A percentile compares a stretch with the other conserved stretches of the same genome.
These are phyloP conservation scores for Hesperia comma DNA, from an alignment of 2,888 invertebrate genomes.

Conservation along the genomic window DNA sequence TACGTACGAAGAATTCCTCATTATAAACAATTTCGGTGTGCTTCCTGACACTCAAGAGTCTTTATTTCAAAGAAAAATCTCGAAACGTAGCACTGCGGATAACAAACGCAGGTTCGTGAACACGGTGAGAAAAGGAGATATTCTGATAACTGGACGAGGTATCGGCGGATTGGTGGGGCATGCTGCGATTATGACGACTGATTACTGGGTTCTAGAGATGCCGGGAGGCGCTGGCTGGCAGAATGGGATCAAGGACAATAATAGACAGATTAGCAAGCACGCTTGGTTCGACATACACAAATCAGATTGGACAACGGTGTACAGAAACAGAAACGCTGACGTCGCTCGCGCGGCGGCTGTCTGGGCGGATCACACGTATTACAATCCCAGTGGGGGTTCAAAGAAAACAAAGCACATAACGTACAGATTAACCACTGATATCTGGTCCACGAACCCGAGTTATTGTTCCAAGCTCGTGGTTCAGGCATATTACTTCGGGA, in stretches of 20 bases:
- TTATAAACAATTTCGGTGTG: constrained; percentile 66
- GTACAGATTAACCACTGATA: constrained; percentile 53
- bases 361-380: constrained; percentile 61
- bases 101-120: constrained; percentile 61
- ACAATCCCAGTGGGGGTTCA: constrained; percentile 53
- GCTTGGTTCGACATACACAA: constrained; percentile 60
- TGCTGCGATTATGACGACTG: constrained; percentile 62
- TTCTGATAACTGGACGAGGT: constrained; percentile 56
- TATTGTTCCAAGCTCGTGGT: constrained; percentile 65
- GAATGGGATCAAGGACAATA: constrained; percentile 56
- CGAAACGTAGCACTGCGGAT: constrained; percentile 56
- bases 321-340: constrained; percentile 52
- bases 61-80: constrained; percentile 59
- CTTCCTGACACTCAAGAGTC: constrained; percentile 62
- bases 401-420: constrained; percentile 58
- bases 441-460: constrained; percentile 56
- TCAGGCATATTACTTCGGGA: constrained; percentile 62
- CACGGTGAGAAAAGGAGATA: constrained; percentile 59
- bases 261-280: constrained; percentile 57
- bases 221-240: constrained; percentile 55
- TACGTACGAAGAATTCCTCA: constrained; percentile 66
- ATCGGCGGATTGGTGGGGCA: constrained; percentile 59
- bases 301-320: constrained; percentile 61
- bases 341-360: constrained; percentile 54
- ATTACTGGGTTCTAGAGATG: constrained; percentile 64